Evolutionary conservation across 1,140 invertebrate genomes (phyloP).

Genomic region (Frieseomelitta varia): DNA sequence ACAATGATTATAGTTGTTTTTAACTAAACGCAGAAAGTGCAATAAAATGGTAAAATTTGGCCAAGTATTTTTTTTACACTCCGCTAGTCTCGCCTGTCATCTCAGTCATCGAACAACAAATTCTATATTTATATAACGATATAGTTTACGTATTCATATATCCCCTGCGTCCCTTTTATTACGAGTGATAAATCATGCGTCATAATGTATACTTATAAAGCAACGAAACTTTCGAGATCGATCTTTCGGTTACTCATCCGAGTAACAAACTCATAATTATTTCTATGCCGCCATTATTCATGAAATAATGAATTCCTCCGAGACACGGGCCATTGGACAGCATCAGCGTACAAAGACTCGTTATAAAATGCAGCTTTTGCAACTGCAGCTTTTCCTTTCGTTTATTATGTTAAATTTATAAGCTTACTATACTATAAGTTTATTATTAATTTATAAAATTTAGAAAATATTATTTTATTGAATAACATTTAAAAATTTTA

Average conservation of each 20-base stretch:
- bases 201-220: neutral
- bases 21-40: neutral
- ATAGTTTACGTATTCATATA: neutral
- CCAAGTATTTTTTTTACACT: neutral
- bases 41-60: neutral
- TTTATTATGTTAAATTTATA: too few relatives aligned
- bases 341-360: too few relatives aligned
- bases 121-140: slow-evolving; percentile 25
- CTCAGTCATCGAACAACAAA: slow-evolving; percentile 7
- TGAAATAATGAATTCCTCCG: neutral
- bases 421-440: too few relatives aligned
- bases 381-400: too few relatives aligned
- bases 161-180: neutral
- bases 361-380: too few relatives aligned
- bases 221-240: slow-evolving; percentile 12
- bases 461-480: too few relatives aligned
- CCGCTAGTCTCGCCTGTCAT: neutral
- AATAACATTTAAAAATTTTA: too few relatives aligned
- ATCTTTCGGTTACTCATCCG: slow-evolving; percentile 5
- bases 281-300: neutral
- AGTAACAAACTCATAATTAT: slow-evolving; percentile 14
- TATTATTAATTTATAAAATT: too few relatives aligned
- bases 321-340: neutral
- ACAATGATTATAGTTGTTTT: too few relatives aligned
- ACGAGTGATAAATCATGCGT: slow-evolving; percentile 13